Percentiles rank a stretch among this genome's conserved stretches.
Evolutionary conservation across 2,888 invertebrate species (phyloP).

Genomic region (Acrobasis repandana): DNA sequence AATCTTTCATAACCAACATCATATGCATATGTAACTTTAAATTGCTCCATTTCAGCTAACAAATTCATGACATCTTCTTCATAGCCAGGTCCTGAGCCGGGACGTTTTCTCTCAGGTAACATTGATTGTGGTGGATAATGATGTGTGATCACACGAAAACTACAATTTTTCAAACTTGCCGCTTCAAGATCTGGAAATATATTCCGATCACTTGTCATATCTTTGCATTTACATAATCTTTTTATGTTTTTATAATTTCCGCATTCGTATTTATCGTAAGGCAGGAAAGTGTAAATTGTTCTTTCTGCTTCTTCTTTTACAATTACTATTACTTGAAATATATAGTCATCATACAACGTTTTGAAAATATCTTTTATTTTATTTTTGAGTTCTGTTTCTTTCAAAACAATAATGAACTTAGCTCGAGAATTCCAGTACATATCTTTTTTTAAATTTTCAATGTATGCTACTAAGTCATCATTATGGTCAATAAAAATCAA

Average conservation of each 20-base stretch:
- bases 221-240: slow-evolving; percentile 25
- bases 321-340: slow-evolving; percentile 8
- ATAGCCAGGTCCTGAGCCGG: background rate
- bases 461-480: background rate
- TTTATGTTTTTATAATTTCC: slow-evolving; percentile 29
- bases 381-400: background rate
- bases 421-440: slow-evolving; percentile 6
- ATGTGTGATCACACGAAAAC: slow-evolving; percentile 7
- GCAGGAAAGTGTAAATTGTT: slow-evolving; percentile 27
- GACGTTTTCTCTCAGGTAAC: background rate
- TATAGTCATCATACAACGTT: background rate
- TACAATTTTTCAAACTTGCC: slow-evolving; percentile 6
- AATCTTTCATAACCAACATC: slow-evolving; percentile 6
- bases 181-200: slow-evolving; percentile 2
- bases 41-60: slow-evolving; percentile 8
- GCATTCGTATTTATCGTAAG: slow-evolving; percentile 28
- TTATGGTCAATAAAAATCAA: background rate
- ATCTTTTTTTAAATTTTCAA: slow-evolving; percentile 10
- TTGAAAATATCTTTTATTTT: slow-evolving; percentile 2
- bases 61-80: slow-evolving; percentile 8
- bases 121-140: slow-evolving; percentile 1
- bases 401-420: slow-evolving; percentile 8
- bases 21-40: background rate
- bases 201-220: background rate
- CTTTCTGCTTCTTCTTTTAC: background rate